Base-by-base conservation (phyloP, 1,140 invertebrate species). In the Diabrotica undecimpunctata region DNA sequence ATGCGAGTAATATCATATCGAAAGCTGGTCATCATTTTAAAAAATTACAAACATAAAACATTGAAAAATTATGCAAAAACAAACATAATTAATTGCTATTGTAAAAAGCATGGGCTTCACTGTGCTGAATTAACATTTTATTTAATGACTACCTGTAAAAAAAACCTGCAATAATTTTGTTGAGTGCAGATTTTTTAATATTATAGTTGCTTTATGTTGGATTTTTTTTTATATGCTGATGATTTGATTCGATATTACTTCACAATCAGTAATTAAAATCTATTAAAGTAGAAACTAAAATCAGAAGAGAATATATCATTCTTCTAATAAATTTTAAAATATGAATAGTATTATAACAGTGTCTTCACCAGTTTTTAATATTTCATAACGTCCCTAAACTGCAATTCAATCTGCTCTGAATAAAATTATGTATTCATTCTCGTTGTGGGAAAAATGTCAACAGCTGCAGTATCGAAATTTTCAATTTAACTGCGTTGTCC, bases 381-480 rank as follows among this genome's bases (percentile, higher is more conserved):
- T 54, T 62, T 62, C 61, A 62, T 62, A 38, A 9, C 46, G 53
- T 50, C 35, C 14, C 41, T 52, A 61, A 52, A 61, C 38, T 61
- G 59, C 59, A 61, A 61, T 61, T 61, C 59, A 62, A 62, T 55
- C 37, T 54, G 35, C 11, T 11, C 61, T 12, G 37, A 55, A 54
- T 55, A 54, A 39, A 55, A 62, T 62, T 62, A 62, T 13, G 53
- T 54, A 62, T 62, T 62, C 61, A 62, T 62, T 62, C 37, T 62
- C 52, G 51, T 62, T 9, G 61, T 62, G 61, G 61, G 52, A 62
- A 55, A 62, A 62, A 62, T 62, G 61, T 62, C 61, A 62, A 62
- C 61, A 62, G 61, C 61, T 62, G 61, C 61, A 62, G 14, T 62
- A 62, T 62, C 61, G 61, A 62, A 62, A 54, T 11, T 62, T 62